Percentiles rank a stretch among this genome's conserved stretches.
Conservation (phyloP, 2,113 vertebrate genomes). For the Burhinus bistriatus region DNA sequence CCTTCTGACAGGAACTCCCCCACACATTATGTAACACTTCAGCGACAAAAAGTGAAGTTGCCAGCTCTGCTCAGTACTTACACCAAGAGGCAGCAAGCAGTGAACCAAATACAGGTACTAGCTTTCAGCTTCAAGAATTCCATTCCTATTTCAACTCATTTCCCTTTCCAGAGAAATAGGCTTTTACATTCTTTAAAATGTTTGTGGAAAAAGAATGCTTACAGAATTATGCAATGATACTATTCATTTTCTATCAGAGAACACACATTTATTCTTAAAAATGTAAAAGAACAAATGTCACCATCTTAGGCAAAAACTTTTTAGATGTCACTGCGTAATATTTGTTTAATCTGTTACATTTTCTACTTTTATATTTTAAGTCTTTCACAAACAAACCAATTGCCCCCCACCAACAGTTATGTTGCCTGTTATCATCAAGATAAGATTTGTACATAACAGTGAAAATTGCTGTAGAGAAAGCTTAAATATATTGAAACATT, state of each 20-base stretch:
- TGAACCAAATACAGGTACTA: not conserved
- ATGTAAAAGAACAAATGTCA: not conserved
- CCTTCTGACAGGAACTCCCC: slow-evolving; percentile 27
- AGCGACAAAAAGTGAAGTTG: not conserved
- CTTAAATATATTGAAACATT: slow-evolving; percentile 16
- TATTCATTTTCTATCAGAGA: not conserved
- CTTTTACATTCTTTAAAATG: not conserved
- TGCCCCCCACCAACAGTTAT: not conserved
- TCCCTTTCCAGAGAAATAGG: not conserved
- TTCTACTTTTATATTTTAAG: not conserved
- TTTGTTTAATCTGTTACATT: not conserved
- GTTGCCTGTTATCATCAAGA: not conserved
- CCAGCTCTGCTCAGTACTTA: not conserved
- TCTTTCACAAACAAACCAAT: not conserved
- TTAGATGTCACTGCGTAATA: not conserved
- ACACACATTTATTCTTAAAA: not conserved
- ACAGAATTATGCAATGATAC: not conserved
- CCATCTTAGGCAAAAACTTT: not conserved
- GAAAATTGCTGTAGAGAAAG: slow-evolving; percentile 38
- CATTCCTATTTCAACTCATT: not conserved
- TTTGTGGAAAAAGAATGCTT: not conserved
- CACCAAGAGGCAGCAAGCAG: not conserved
- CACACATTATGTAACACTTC: not conserved
- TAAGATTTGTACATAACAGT: not conserved
- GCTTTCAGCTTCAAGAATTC: not conserved